These are phyloP conservation scores for Macaca nemestrina DNA, from an alignment of 2,113 vertebrate genomes.

Conservation along the genomic window DNA sequence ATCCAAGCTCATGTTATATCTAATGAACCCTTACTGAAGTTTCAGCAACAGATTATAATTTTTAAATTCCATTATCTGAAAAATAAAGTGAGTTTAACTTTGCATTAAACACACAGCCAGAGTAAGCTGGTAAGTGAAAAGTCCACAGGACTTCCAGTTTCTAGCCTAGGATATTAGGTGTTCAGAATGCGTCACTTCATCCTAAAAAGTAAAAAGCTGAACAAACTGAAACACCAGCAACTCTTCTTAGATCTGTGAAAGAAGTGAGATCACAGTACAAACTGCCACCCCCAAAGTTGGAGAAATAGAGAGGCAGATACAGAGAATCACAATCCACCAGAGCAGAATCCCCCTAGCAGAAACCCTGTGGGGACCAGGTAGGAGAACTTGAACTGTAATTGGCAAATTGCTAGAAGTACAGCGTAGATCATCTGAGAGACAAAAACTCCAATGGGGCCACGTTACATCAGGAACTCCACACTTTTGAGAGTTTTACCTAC, in stretches of 20 bases:
- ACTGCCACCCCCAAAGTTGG: background rate
- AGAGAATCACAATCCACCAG: background rate
- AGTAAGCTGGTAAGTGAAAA: background rate
- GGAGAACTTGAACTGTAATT: background rate
- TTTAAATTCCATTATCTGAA: background rate
- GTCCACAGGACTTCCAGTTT: background rate
- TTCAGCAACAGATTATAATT: background rate
- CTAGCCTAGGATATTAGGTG: background rate
- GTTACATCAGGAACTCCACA: background rate
- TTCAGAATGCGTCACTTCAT: background rate
- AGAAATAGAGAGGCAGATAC: background rate
- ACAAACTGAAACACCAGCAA: background rate
- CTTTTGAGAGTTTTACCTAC: background rate
- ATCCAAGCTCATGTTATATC: background rate
- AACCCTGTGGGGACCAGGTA: background rate
- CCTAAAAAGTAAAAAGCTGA: background rate
- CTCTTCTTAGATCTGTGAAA: background rate
- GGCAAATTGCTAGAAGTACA: background rate
- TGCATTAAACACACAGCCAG: background rate
- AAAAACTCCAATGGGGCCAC: background rate
- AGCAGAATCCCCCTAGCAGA: background rate
- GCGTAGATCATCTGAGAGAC: background rate
- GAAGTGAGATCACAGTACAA: background rate
- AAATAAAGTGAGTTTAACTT: background rate
- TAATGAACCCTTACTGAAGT: conserved; percentile 14